A percentile compares a stretch with the other conserved stretches of the same genome.
phyloP scores from a whole-genome alignment of 2,113 vertebrate species.

The Procavia capensis region DNA sequence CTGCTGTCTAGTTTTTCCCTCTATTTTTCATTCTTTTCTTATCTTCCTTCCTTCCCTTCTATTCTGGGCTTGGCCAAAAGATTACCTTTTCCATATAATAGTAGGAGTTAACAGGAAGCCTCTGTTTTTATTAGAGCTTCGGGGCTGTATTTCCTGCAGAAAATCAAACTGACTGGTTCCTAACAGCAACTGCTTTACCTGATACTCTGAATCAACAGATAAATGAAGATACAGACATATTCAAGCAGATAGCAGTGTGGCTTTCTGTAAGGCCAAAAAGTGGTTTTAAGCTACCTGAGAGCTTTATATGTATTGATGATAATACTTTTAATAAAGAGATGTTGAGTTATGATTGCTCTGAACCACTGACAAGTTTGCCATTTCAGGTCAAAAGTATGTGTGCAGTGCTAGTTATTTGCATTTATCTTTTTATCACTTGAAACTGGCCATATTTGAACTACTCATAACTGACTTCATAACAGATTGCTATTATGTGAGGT shows the following conservation, averaged over 20 bases:
- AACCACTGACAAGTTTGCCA: neutral
- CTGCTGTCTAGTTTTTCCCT: neutral
- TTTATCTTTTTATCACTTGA: conserved; percentile 70
- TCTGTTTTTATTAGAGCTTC: conserved; percentile 70
- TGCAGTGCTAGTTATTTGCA: conserved; percentile 49
- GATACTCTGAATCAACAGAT: conserved; percentile 64
- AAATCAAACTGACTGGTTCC: conserved; percentile 32
- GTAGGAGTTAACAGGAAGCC: conserved; percentile 69
- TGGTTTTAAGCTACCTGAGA: neutral
- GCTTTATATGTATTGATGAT: conserved; percentile 45
- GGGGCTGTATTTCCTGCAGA: conserved; percentile 55
- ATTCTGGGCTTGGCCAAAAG: conserved; percentile 40
- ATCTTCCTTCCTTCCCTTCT: neutral
- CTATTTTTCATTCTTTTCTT: conserved; percentile 60
- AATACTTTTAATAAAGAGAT: conserved; percentile 58
- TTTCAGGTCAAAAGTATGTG: conserved; percentile 42
- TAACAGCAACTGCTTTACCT: conserved; percentile 55
- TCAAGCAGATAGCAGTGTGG: neutral
- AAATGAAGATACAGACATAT: conserved; percentile 56
- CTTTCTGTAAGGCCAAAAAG: neutral
- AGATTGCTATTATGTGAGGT: conserved; percentile 28
- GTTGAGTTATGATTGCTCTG: conserved; percentile 42
- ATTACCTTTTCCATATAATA: conserved; percentile 48
- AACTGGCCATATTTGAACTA: conserved; percentile 58
- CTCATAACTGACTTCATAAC: conserved; percentile 62